Evolutionary conservation across 2,797 vertebrate genomes (phyloP), one percentile per base, ranked within the genome.

Genomic region (Zenarchopterus dispar): DNA sequence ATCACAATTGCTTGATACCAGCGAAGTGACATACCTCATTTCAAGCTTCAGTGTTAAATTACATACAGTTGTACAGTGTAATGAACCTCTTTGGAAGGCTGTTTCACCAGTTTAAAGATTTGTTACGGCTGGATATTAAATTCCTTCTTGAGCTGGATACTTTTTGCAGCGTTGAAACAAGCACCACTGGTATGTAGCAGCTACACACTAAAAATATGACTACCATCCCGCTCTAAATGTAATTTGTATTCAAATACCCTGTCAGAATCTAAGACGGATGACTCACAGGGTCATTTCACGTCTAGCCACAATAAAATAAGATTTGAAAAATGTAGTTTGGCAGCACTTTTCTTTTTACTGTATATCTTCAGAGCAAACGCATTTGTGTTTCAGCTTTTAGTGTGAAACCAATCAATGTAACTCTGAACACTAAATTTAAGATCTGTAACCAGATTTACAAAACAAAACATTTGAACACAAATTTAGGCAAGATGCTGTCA

Each of bases 161-260:
- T 65, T 80, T 72, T 63, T 83, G 47, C 73, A 74, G 62, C 17
- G 66, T 64, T 76, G 67, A 76, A 87, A 80, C 60, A 74, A 80
- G 65, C 33, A 54, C 55, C 56, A 24, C 66, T 82, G 88, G 80
- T 62, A 89, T 90, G 75, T 89, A 53, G 70, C 88, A 84, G 80
- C 76, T 77, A 61, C 23, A 73, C 75, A 79, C 76, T 77, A 90
- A 85, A 69, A 54, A 84, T 79, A 63, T 72, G 70, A 84, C 64
- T 45, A 56, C 65, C 59, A 73, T 65, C 71, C 64, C 56, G 72
- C 75, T 70, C 67, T 69, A 81, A 73, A 88, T 82, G 67, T 56
- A 78, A 81, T 86, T 76, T 68, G 58, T 76, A 77, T 84, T 85
- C 79, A 81, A 81, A 74, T 61, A 70, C 60, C 58, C 65, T 79